A percentile compares a stretch with the other conserved stretches of the same genome.
phyloP scores from a whole-genome alignment of 2,113 vertebrate species.

The Sylvietta virens region DNA sequence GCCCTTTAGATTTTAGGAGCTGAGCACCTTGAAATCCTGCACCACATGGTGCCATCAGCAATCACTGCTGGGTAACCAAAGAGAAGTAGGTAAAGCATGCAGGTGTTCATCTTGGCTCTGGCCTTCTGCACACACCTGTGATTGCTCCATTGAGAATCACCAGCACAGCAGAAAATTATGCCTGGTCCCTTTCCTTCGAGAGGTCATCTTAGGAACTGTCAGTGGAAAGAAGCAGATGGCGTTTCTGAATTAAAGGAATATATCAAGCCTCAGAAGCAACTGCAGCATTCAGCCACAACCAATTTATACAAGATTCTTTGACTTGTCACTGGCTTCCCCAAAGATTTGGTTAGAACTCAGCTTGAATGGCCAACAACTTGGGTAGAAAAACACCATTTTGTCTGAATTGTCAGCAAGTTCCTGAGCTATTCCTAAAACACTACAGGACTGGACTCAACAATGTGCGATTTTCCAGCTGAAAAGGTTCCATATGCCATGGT shows the following conservation, averaged over 20 bases:
- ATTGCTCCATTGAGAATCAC: background rate
- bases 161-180: background rate
- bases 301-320: slow-evolving; percentile 5
- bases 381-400: slow-evolving; percentile 16
- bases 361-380: background rate
- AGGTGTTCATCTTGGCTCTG: background rate
- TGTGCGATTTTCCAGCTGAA: background rate
- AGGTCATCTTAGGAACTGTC: background rate
- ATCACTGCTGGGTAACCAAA: background rate
- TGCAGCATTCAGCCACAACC: background rate
- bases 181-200: background rate
- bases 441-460: background rate
- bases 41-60: background rate
- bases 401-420: background rate
- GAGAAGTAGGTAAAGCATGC: background rate
- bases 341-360: background rate
- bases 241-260: background rate
- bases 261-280: background rate
- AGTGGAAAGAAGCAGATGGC: background rate
- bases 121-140: background rate
- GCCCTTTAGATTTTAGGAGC: background rate
- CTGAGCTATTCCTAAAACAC: background rate
- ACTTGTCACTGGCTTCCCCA: background rate
- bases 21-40: background rate
- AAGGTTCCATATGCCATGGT: background rate